These are phyloP conservation scores for Hirudo medicinalis DNA, from an alignment of 1,140 invertebrate genomes.

Conservation along the genomic window DNA sequence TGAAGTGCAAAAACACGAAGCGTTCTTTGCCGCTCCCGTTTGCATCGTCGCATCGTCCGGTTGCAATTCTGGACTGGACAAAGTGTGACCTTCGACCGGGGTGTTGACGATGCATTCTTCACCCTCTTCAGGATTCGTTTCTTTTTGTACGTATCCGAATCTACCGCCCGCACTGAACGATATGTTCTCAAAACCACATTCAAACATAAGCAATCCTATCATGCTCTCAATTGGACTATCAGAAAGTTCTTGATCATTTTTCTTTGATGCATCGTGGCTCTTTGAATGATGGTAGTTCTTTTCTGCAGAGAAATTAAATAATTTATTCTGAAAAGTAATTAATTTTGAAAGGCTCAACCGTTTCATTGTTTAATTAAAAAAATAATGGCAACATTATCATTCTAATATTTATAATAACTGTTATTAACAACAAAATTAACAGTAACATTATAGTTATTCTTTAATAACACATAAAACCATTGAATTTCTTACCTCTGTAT, in stretches of 20 bases:
- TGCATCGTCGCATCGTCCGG: neutral
- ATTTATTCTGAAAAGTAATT: neutral
- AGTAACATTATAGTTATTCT: neutral
- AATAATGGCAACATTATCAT: too few species aligned
- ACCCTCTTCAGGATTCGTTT: neutral
- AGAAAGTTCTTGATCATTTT: neutral
- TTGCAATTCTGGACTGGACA: neutral
- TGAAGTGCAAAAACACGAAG: conserved; percentile 5
- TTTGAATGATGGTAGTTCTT: too few species aligned
- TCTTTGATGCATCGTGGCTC: conserved; percentile 1
- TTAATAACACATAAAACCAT: conserved; percentile 11
- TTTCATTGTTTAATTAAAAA: too few species aligned
- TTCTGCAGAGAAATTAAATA: too few species aligned
- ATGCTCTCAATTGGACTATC: conserved; percentile 47
- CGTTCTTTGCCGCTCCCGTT: neutral
- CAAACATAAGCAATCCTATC: conserved; percentile 90
- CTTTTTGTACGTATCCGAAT: conserved; percentile 33
- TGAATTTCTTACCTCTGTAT: neutral
- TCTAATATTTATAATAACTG: too few species aligned
- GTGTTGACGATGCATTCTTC: neutral
- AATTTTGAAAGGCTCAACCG: too few species aligned
- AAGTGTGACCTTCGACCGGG: neutral
- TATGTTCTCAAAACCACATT: conserved; percentile 81
- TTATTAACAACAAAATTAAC: too few species aligned
- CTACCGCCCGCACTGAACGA: conserved; percentile 62